Evolutionary conservation across 2,888 invertebrate species (phyloP).

Genomic region (Drosophila acutilabella): DNA sequence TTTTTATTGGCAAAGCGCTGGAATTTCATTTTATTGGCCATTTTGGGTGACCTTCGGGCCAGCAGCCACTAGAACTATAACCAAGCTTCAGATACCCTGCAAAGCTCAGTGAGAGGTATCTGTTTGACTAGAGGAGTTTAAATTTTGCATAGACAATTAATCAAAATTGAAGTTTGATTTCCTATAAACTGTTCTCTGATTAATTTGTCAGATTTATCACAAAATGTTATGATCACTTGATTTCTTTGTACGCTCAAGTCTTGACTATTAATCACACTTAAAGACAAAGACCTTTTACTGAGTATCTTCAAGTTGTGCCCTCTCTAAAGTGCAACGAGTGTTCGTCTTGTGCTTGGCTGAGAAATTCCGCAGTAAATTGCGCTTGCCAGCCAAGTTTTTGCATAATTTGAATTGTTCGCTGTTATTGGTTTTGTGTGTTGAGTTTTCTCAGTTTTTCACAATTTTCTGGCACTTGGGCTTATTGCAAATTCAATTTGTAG

Average conservation of each 20-base stretch:
- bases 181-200: too few species aligned
- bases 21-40: constrained; percentile 79
- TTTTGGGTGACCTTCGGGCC: constrained; percentile 72
- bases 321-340: neutral
- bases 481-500: constrained; percentile 61
- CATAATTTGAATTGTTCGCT: constrained; percentile 71
- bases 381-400: constrained; percentile 61
- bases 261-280: too few species aligned
- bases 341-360: constrained; percentile 31
- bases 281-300: neutral
- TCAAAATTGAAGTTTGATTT: neutral
- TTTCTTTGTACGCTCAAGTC: too few species aligned
- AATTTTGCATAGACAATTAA: neutral
- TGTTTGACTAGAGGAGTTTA: too few species aligned
- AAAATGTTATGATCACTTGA: too few species aligned
- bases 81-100: constrained; percentile 13
- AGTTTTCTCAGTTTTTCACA: constrained; percentile 39
- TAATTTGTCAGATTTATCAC: too few species aligned
- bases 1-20: constrained; percentile 72
- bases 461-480: constrained; percentile 37
- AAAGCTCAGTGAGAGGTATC: neutral
- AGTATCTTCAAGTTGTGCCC: constrained; percentile 14
- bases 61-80: constrained; percentile 8
- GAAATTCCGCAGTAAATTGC: constrained; percentile 68
- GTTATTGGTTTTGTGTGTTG: constrained; percentile 68